Base-by-base conservation (phyloP, 2,888 invertebrate genomes). In the Phengaris arion region DNA sequence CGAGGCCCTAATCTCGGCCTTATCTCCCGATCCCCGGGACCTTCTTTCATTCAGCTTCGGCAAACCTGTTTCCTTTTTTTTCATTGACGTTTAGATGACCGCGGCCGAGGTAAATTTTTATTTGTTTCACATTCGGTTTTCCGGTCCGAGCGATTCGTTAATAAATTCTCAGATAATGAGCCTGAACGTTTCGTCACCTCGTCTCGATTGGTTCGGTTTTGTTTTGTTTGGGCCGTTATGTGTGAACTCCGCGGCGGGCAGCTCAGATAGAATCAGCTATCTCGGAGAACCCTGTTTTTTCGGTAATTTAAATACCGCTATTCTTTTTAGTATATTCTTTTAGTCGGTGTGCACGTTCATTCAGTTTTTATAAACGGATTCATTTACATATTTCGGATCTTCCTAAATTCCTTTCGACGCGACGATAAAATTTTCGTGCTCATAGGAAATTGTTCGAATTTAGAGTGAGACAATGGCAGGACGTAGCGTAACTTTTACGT, bases 141-240 rank as follows among this genome's bases (percentile, higher is more conserved):
- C 93, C 93, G 93, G 93, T 93, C 92, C 87, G 87, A 82, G 81
- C 92, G 92, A 92, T 92, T 93, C 93, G 93, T 93, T 93, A 93
- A 93, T 93, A 93, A 93, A 93, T 93, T 93, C 93, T 90, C 92
- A 92, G 93, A 93, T 93, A 93, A 93, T 93, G 93, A 93, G 92
- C 92, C 92, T 92, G 93, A 93, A 92, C 93, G 93, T 93, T 93
- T 93, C 93, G 92, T 93, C 93, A 93, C 93, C 93, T 93, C 93
- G 87, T 89, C 92, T 91, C 91, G 92, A 93, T 93, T 92, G 92
- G 90, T 90, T 89, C 86, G 85, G 86, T 90, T 89, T 88, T 88
- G 88, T 86, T 82, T 85, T 86, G 91, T 91, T 92, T 89, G 81
- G 88, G 86, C 87, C 88, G 86, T 87, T 87, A 90, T 91, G 92